These are phyloP conservation scores for human DNA, from an alignment of 2,113 vertebrate genomes.

Conservation along the genomic window DNA sequence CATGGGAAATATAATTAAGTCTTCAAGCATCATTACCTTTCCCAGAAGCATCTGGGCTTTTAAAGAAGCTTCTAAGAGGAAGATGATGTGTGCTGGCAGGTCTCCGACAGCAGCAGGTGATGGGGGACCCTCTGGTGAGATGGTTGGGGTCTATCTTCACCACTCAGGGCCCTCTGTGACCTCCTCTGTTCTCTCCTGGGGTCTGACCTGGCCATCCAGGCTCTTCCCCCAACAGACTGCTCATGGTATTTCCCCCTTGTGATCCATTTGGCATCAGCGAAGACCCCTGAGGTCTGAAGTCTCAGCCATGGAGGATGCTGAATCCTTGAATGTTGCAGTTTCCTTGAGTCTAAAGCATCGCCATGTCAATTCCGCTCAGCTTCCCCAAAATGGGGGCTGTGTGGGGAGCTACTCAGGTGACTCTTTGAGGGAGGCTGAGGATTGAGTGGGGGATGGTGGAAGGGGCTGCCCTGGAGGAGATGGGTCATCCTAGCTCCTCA, in stretches of 20 bases:
- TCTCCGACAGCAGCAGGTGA: not conserved
- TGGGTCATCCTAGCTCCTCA: too few species aligned
- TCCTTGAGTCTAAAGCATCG: not conserved
- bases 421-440: too few species aligned
- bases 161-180: too few species aligned
- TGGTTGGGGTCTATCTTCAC: accelerated
- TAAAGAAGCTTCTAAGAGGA: not conserved
- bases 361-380: too few species aligned
- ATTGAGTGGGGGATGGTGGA: not conserved
- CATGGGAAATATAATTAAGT: not conserved
- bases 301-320: not conserved
- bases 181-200: not conserved
- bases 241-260: not conserved
- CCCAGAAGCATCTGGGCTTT: not conserved
- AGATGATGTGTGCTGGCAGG: not conserved
- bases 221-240: not conserved
- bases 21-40: not conserved
- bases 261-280: not conserved
- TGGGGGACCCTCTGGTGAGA: accelerated
- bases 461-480: not conserved
- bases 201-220: not conserved
- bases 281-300: not conserved
- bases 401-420: not conserved
- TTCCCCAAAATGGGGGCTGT: not conserved
- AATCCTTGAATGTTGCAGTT: too few species aligned